Evolutionary conservation across 2,888 invertebrate genomes (phyloP).

Genomic region (Lamproptera curius): DNA sequence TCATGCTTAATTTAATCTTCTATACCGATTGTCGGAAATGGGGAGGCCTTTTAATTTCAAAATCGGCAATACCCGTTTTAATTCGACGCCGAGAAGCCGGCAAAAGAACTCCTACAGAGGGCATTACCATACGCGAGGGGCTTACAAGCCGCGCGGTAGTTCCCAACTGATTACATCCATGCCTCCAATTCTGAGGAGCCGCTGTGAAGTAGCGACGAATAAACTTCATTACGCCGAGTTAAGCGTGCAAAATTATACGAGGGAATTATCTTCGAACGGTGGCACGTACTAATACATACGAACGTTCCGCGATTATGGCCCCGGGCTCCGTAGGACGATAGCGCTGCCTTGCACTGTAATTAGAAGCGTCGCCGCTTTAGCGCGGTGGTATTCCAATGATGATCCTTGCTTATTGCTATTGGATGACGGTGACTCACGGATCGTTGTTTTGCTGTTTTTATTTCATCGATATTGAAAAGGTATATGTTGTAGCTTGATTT

Average conservation of each 20-base stretch:
- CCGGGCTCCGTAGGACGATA: conserved; percentile 21
- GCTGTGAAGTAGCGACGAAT: conserved; percentile 74
- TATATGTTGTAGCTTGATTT: too few species aligned
- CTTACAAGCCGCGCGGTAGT: conserved; percentile 68
- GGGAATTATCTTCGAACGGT: conserved; percentile 71
- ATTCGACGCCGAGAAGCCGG: conserved; percentile 69
- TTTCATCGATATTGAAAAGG: too few species aligned
- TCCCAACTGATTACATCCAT: conserved; percentile 75
- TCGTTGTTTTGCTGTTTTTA: too few species aligned
- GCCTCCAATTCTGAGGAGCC: conserved; percentile 64
- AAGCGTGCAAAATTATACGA: conserved; percentile 75
- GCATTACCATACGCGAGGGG: conserved; percentile 74
- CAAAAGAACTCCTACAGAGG: conserved; percentile 74
- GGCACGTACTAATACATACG: conserved; percentile 48
- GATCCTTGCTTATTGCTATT: conserved; percentile 21
- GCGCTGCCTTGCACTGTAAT: conserved; percentile 23
- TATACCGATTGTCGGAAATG: conserved; percentile 62
- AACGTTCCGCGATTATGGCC: conserved; percentile 26
- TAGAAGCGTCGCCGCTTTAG: conserved; percentile 57
- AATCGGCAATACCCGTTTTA: conserved; percentile 69
- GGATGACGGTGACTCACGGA: conserved; percentile 21
- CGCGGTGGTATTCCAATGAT: conserved; percentile 23
- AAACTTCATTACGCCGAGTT: conserved; percentile 75
- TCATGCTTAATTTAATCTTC: conserved; percentile 68
- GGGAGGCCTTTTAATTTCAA: conserved; percentile 68